A percentile compares a stretch with the other conserved stretches of the same genome.
Conservation (phyloP, 2,888 invertebrate genomes). For the Odontocolon sp. region DNA sequence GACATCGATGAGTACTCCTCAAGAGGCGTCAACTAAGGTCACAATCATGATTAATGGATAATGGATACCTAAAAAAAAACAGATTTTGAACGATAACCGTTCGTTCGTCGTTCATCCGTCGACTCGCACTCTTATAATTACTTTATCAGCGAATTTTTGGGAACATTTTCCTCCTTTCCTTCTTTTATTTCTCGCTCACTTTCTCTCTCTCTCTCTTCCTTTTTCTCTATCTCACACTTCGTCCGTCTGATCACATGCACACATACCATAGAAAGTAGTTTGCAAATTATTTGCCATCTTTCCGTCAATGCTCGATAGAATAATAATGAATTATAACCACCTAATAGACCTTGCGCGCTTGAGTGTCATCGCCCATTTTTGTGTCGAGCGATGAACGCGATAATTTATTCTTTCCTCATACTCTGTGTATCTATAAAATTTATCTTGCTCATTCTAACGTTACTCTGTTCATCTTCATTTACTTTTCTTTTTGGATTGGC, state of each 20-base stretch:
- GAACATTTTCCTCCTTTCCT: conserved; percentile 46
- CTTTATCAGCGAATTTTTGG: conserved; percentile 63
- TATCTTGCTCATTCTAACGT: conserved; percentile 53
- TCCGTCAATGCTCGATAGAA: conserved; percentile 68
- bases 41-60: conserved; percentile 14
- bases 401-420: conserved; percentile 53
- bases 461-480: conserved; percentile 49
- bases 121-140: conserved; percentile 46
- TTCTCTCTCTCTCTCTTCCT: conserved; percentile 35
- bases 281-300: conserved; percentile 63
- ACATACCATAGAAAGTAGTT: conserved; percentile 57
- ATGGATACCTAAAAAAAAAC: neutral
- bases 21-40: conserved; percentile 10
- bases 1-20: neutral
- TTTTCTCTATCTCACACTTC: neutral
- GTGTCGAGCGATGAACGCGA: conserved; percentile 57
- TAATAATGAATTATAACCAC: conserved; percentile 68
- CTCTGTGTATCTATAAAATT: conserved; percentile 61
- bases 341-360: conserved; percentile 67
- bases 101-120: conserved; percentile 16
- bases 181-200: conserved; percentile 37
- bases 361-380: conserved; percentile 35
- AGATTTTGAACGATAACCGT: neutral
- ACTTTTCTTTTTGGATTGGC: conserved; percentile 76
- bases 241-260: conserved; percentile 9